These are phyloP conservation scores for Gnathochromis pfefferi DNA, from an alignment of 2,113 vertebrate species.

Conservation along the genomic window DNA sequence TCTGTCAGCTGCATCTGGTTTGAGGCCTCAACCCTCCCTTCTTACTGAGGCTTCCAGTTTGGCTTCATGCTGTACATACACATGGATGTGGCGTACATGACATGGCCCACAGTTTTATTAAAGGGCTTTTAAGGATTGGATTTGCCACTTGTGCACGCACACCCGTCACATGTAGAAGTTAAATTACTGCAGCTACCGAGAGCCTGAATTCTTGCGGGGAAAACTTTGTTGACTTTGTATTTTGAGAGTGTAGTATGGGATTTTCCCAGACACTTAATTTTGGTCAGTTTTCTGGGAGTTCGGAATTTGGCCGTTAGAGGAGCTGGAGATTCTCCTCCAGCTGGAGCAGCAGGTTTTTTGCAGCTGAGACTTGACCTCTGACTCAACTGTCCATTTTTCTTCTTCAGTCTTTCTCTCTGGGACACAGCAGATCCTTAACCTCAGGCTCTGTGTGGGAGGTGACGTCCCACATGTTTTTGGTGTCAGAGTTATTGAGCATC, in stretches of 20 bases:
- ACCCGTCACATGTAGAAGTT: background rate
- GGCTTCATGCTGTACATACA: background rate
- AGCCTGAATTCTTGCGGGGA: constrained; percentile 11
- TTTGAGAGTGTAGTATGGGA: constrained; percentile 8
- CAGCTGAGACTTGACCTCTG: background rate
- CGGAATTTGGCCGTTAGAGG: background rate
- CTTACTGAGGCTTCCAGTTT: background rate
- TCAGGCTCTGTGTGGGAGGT: background rate
- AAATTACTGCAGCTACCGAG: background rate
- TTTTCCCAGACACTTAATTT: constrained; percentile 31
- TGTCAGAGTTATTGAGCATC: background rate
- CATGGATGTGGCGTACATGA: background rate
- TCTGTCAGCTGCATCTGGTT: constrained; percentile 44
- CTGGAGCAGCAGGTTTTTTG: background rate
- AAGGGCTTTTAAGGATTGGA: background rate
- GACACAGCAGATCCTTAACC: background rate
- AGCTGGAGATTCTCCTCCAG: background rate
- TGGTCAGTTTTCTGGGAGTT: background rate
- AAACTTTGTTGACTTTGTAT: constrained; percentile 35
- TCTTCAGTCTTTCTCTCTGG: background rate
- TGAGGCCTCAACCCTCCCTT: constrained; percentile 5
- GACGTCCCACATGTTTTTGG: background rate
- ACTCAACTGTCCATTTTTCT: background rate
- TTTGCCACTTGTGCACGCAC: background rate
- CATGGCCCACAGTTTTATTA: background rate